Base-by-base conservation (phyloP, 2,797 vertebrate species). In the Melanotaenia pygmaea region DNA sequence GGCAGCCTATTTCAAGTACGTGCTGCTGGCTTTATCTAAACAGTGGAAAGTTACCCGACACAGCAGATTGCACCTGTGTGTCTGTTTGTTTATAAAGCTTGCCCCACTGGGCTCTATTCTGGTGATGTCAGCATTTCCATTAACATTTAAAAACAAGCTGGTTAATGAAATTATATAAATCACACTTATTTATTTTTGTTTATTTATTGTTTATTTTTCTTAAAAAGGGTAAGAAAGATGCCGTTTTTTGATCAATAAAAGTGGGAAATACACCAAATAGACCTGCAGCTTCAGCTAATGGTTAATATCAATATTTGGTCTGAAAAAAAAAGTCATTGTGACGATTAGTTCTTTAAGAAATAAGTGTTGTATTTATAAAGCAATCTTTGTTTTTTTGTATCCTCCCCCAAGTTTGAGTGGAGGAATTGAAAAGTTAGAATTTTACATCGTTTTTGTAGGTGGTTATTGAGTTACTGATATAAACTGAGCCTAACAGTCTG, bases 11-110 rank as follows among this genome's bases (percentile, higher is more conserved):
- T 65, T 57, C 24, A 38, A 54, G 37, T 1, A 13, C 53, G 68
- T 50, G 60, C 43, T 67, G 20, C 30, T 30, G 30, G 18, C 35
- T 50, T 13, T 64, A 64, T 65, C 60, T 32, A 34, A 71, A 64
- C 72, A 26, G 65, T 76, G 73, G 69, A 80, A 80, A 80, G 65
- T 80, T 76, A 65, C 69, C 65, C 63, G 65, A 65, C 73, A 59
- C 69, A 65, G 56, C 64, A 61, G 56, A 61, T 24, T 63, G 0
- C 38, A 13, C 35, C 32, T 34, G 32, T 32, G 50, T 22, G 32
- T 5, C 4, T 57, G 69, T 18, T 60, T 67, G 58, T 45, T 59
- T 30, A 28, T 40, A 0, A 47, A 16, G n/a, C 9, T 37, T 22
- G 45, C 37, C 34, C 32, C 40, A 64, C 56, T 67, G 53, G 13